Base-by-base conservation (phyloP, 2,113 vertebrate genomes). In the Salminus brasiliensis region DNA sequence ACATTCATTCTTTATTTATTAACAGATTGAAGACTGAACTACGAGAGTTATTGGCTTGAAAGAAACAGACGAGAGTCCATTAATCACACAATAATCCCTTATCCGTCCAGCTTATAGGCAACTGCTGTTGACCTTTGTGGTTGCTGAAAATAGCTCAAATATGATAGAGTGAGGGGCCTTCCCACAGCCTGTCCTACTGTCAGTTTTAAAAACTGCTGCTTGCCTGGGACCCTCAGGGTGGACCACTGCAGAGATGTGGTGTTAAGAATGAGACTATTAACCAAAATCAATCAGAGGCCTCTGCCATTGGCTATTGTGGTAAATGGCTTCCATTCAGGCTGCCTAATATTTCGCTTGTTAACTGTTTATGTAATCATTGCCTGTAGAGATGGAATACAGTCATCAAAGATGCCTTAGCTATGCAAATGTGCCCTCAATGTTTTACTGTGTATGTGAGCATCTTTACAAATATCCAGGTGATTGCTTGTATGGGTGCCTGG, bases 121-220 rank as follows among this genome's bases (percentile, higher is more conserved):
- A n/a, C 29, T 32, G 13, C n/a, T 15, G 32, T 23, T 72, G 73
- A 66, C 34, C 23, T 39, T 70, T 68, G 27, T 23, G 36, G 66
- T 60, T 70, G 41, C 59, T 83, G 27, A 67, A 65, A 79, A 84
- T 55, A 27, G 55, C 30, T 53, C 47, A 69, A 75, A 79, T 71
- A 29, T 55, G 32, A 55, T 59, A 49, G 69, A 79, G 52, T 49
- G 36, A 67, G 25, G n/a, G 29, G 32, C 43, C 62, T 52, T 77
- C 29, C 49, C 77, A n/a, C 47, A 70, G 30, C n/a, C 36, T 52
- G 49, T 43, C 30, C 9, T 57, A 83, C 69, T 73, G 75, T 41
- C 8, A 43, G 13, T 72, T 57, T 80, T 34, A 74, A 72, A 72
- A 81, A 71, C 13, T 76, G 72, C 66, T 59, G 73, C 34, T 47